Conservation (phyloP, 2,888 invertebrate genomes). For the Halocaridina rubra region DNA sequence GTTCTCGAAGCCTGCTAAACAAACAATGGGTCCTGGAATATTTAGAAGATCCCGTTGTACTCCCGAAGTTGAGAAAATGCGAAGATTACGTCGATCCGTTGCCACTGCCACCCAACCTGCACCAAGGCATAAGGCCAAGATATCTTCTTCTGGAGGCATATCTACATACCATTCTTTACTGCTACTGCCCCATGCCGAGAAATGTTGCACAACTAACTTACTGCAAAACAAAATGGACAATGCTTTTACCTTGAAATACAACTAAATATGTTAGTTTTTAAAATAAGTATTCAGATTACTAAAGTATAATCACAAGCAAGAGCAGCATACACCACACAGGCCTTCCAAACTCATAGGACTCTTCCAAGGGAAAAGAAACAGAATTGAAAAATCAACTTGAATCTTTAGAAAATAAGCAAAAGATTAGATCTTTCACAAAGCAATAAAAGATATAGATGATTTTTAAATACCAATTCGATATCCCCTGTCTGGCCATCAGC, state of each 20-base stretch:
- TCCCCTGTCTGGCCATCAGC: too few relatives aligned
- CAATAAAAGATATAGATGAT: too few relatives aligned
- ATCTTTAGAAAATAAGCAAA: too few relatives aligned
- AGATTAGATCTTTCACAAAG: too few relatives aligned
- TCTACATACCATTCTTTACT: slow-evolving; percentile 89
- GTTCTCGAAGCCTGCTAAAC: slow-evolving; percentile 75
- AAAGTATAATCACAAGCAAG: slow-evolving; percentile 50
- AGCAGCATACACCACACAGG: background rate
- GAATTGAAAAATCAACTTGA: too few relatives aligned
- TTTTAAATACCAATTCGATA: too few relatives aligned
- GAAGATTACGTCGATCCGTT: slow-evolving; percentile 79
- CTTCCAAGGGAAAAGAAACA: background rate
- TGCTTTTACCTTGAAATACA: background rate
- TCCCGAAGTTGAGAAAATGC: slow-evolving; percentile 88
- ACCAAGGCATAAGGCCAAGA: slow-evolving; percentile 77
- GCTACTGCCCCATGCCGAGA: slow-evolving; percentile 73
- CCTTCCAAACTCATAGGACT: background rate
- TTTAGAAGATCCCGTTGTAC: slow-evolving; percentile 84
- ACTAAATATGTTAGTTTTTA: too few relatives aligned
- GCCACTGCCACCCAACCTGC: slow-evolving; percentile 82
- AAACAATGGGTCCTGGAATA: slow-evolving; percentile 80
- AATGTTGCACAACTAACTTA: slow-evolving; percentile 80
- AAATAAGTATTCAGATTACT: too few relatives aligned
- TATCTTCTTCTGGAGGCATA: slow-evolving; percentile 83
- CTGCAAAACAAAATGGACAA: slow-evolving; percentile 69